Conservation (phyloP, 2,888 invertebrate genomes). For the Unio pictorum region DNA sequence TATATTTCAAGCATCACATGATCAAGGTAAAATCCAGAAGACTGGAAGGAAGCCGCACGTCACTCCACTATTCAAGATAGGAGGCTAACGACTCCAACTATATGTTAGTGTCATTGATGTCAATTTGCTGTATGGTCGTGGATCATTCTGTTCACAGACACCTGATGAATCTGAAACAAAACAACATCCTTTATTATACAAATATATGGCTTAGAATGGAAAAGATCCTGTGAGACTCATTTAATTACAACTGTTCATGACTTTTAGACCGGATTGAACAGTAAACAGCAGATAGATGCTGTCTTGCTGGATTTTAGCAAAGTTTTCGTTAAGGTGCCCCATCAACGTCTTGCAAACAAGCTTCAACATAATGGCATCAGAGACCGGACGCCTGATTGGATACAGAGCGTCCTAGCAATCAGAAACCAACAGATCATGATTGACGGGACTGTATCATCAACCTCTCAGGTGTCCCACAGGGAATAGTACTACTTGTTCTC, state of each 20-base stretch:
- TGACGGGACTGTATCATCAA: too few relatives aligned
- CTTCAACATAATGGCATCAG: too few relatives aligned
- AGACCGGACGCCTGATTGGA: too few relatives aligned
- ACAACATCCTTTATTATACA: background rate
- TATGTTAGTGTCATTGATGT: background rate
- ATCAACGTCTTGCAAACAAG: too few relatives aligned
- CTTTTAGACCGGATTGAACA: background rate
- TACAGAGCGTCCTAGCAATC: too few relatives aligned
- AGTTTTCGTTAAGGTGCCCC: too few relatives aligned
- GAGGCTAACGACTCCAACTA: background rate
- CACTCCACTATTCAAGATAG: slow-evolving; percentile 1
- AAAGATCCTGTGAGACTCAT: background rate
- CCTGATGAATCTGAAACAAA: background rate
- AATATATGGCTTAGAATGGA: background rate
- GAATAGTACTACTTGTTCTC: too few relatives aligned
- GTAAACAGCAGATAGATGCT: background rate
- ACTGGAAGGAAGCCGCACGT: background rate
- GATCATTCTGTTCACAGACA: background rate
- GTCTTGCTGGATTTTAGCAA: slow-evolving; percentile 3
- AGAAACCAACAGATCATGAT: too few relatives aligned
- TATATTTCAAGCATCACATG: background rate
- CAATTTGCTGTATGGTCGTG: background rate
- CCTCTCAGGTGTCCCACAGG: too few relatives aligned
- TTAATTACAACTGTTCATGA: background rate
- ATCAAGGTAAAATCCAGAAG: background rate